A percentile compares a stretch with the other conserved stretches of the same genome.
These are phyloP conservation scores for Ispidina picta DNA, from an alignment of 2,797 vertebrate species.

Conservation along the genomic window DNA sequence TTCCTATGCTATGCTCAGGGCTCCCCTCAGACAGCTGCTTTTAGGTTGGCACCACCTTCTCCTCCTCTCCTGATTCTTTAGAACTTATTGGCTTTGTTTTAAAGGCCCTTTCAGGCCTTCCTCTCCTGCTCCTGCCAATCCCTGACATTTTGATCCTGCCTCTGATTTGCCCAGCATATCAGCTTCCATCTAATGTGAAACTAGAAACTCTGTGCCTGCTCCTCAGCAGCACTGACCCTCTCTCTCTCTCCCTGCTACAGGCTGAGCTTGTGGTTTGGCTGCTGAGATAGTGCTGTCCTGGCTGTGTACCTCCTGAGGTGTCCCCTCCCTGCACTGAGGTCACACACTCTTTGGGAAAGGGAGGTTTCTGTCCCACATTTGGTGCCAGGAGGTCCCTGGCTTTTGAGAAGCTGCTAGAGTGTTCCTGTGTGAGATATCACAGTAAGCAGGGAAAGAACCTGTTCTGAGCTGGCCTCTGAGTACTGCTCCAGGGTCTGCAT, in stretches of 20 bases:
- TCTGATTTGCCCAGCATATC: neutral
- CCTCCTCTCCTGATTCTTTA: neutral
- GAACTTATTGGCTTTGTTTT: neutral
- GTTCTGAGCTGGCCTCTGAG: neutral
- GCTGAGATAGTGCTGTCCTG: neutral
- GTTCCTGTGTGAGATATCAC: neutral
- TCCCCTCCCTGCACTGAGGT: neutral
- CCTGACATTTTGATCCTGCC: neutral
- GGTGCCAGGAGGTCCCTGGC: neutral
- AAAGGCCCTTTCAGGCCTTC: neutral
- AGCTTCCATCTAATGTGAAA: neutral
- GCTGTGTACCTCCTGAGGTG: neutral
- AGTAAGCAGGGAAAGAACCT: neutral
- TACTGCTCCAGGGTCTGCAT: neutral
- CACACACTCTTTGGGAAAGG: neutral
- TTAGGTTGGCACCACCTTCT: neutral
- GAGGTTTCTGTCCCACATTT: neutral
- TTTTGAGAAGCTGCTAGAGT: neutral
- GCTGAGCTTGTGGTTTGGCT: neutral
- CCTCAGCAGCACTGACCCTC: neutral
- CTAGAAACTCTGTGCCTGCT: neutral
- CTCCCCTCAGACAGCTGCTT: neutral
- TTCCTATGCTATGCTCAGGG: neutral
- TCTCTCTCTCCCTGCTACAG: neutral
- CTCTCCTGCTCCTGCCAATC: neutral